Percentiles rank a stretch among this genome's conserved stretches.
Conservation (phyloP, 2,888 invertebrate genomes). For the Lepidochitona cinerea region DNA sequence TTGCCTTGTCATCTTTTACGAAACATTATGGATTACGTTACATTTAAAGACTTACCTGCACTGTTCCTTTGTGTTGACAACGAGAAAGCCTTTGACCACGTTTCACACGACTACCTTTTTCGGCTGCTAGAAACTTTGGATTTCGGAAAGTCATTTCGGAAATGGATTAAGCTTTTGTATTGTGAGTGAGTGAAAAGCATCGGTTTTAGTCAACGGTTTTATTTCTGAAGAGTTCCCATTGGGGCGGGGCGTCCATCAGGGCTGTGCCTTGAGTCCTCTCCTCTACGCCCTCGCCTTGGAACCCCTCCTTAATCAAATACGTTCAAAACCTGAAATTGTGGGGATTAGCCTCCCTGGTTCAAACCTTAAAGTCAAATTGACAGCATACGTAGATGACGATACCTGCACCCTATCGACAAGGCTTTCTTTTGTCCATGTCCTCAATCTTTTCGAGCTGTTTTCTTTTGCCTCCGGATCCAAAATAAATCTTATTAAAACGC, state of each 20-base stretch:
- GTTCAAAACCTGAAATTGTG: neutral
- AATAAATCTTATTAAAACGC: conserved; percentile 28
- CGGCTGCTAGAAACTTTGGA: conserved; percentile 30
- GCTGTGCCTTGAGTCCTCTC: neutral
- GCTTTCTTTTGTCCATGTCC: neutral
- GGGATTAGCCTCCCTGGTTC: conserved; percentile 23
- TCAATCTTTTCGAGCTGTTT: conserved; percentile 12
- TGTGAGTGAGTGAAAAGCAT: neutral
- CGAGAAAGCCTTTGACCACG: conserved; percentile 43
- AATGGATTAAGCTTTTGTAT: conserved; percentile 39
- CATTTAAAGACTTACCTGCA: conserved; percentile 28
- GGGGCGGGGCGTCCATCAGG: neutral
- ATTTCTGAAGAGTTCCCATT: neutral
- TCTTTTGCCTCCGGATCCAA: conserved; percentile 23
- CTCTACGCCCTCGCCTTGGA: neutral
- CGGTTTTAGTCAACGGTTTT: conserved; percentile 3
- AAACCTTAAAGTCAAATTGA: conserved; percentile 2
- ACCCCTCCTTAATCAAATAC: neutral
- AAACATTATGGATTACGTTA: conserved; percentile 32
- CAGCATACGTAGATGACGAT: conserved; percentile 17
- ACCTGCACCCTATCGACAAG: conserved; percentile 2
- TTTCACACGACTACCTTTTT: conserved; percentile 36
- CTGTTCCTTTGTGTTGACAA: conserved; percentile 38
- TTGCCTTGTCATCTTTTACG: conserved; percentile 26
- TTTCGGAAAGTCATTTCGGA: conserved; percentile 30